phyloP scores from a whole-genome alignment of 2,113 vertebrate species.

The Ceyx melanurus region DNA sequence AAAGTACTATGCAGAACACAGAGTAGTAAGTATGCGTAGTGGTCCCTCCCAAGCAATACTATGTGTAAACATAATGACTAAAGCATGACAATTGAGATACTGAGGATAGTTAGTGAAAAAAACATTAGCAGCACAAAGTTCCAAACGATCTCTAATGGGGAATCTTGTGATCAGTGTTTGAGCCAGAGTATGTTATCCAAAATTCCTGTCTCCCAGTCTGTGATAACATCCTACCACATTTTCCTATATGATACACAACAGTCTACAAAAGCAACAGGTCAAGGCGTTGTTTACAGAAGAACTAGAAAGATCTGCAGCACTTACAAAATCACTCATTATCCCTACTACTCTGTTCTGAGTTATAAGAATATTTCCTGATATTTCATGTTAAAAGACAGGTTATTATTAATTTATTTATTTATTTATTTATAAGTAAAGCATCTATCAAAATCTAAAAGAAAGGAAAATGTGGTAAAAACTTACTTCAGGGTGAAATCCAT shows the following conservation, averaged over 20 bases:
- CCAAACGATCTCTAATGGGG: neutral
- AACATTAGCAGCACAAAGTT: neutral
- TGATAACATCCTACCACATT: neutral
- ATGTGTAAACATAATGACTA: neutral
- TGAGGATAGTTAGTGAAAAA: neutral
- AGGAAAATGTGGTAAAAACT: neutral
- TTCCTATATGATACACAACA: neutral
- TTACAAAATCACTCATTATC: neutral
- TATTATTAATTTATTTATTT: too few species aligned
- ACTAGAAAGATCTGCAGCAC: neutral
- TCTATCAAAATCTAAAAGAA: neutral
- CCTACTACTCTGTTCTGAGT: neutral
- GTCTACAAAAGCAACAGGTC: neutral
- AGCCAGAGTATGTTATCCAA: neutral
- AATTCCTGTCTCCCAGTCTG: neutral
- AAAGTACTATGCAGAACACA: neutral
- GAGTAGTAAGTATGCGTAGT: neutral
- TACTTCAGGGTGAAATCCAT: slow-evolving; percentile 96
- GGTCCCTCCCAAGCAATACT: neutral
- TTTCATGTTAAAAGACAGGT: neutral
- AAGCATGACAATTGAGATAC: neutral
- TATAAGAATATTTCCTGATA: neutral
- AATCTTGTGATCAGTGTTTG: neutral
- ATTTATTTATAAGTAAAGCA: neutral
- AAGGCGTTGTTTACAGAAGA: neutral